Evolutionary conservation across 2,888 invertebrate species (phyloP).

Genomic region (Acleris cristana): DNA sequence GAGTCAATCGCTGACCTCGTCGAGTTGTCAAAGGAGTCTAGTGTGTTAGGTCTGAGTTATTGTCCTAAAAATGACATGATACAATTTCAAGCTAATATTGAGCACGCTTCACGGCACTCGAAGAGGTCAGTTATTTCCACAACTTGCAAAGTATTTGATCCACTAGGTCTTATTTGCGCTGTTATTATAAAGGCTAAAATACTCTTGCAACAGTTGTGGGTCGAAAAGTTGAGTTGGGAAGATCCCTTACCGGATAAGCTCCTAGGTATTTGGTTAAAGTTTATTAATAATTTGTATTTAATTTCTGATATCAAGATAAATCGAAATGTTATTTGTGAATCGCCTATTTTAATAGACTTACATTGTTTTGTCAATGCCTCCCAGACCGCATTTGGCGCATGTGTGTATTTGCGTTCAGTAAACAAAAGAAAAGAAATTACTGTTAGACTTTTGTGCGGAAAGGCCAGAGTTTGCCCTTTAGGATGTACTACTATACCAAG

Average conservation of each 20-base stretch:
- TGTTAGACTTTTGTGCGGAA: neutral
- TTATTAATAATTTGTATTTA: neutral
- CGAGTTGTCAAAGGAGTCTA: neutral
- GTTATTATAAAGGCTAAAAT: neutral
- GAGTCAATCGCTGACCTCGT: neutral
- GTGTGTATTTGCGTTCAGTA: neutral
- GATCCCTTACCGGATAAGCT: neutral
- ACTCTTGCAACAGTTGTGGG: neutral
- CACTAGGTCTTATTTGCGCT: neutral
- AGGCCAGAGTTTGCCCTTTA: neutral
- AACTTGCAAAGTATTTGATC: conserved; percentile 3
- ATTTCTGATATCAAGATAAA: neutral
- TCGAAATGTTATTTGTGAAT: neutral
- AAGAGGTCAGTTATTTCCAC: neutral
- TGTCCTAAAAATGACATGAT: neutral
- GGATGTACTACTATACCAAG: neutral
- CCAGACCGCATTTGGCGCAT: neutral
- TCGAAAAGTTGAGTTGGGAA: neutral
- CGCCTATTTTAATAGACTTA: neutral
- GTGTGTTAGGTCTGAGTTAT: neutral
- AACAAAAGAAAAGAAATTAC: neutral
- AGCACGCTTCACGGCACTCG: neutral
- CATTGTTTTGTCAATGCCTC: conserved; percentile 9
- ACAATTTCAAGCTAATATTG: neutral
- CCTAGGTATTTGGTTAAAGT: neutral